phyloP scores from a whole-genome alignment of 2,888 invertebrate genomes.

The Reticulitermes lucifugus region DNA sequence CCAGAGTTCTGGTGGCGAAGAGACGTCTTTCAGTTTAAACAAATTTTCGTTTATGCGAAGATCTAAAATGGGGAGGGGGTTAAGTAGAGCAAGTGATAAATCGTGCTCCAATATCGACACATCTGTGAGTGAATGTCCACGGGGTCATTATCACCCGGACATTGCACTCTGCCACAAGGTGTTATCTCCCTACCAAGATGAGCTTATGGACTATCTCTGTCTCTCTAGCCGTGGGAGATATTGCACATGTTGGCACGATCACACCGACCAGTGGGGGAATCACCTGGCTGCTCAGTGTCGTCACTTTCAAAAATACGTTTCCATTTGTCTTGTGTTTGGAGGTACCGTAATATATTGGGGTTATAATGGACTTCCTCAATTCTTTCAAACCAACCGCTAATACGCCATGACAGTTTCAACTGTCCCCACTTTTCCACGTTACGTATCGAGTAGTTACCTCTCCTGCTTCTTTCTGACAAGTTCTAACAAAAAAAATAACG shows the following conservation, averaged over 20 bases:
- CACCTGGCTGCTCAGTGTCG: background rate
- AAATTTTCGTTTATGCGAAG: background rate
- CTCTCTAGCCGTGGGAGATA: constrained; percentile 1
- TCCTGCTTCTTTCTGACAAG: too few relatives aligned
- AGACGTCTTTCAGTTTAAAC: background rate
- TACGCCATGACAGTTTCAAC: too few relatives aligned
- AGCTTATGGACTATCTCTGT: background rate
- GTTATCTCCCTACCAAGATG: constrained; percentile 7
- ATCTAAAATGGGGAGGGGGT: background rate
- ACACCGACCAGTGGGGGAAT: constrained; percentile 3
- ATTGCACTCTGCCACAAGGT: constrained; percentile 1
- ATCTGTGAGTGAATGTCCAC: background rate
- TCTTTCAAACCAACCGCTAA: too few relatives aligned
- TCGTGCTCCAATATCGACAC: background rate
- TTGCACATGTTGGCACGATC: background rate
- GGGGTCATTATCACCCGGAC: too few relatives aligned
- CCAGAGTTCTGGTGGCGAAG: too few relatives aligned
- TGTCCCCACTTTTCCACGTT: too few relatives aligned
- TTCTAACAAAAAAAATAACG: too few relatives aligned
- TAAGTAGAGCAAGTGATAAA: background rate
- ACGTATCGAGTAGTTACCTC: too few relatives aligned
- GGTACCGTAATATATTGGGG: too few relatives aligned
- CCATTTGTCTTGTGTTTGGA: too few relatives aligned
- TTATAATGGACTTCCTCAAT: too few relatives aligned
- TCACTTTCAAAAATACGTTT: too few relatives aligned